Evolutionary conservation across 2,113 vertebrate genomes (phyloP).

Genomic region (Scomber colias): DNA sequence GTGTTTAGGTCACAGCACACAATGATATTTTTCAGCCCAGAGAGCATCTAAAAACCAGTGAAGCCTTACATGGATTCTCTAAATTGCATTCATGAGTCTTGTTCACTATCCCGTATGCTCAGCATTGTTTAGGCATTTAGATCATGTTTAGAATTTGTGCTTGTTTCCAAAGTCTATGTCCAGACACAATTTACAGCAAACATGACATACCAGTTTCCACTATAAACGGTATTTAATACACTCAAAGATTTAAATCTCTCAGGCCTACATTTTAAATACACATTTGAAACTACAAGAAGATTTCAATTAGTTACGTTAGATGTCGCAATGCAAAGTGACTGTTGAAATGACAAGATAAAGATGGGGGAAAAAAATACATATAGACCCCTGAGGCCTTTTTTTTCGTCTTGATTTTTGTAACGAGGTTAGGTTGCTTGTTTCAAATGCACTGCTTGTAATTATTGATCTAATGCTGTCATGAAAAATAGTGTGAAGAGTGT

Average conservation of each 20-base stretch:
- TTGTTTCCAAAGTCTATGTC: neutral
- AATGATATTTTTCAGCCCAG: neutral
- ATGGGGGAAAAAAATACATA: neutral
- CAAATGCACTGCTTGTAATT: neutral
- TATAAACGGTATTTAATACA: neutral
- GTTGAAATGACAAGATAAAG: neutral
- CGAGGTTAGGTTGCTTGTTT: neutral
- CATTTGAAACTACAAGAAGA: neutral
- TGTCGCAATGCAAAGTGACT: neutral
- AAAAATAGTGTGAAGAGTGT: neutral
- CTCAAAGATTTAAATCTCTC: neutral
- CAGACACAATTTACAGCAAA: constrained; percentile 2
- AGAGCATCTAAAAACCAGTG: constrained; percentile 4
- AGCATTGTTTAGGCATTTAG: neutral
- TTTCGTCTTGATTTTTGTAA: too few species aligned
- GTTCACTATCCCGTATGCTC: neutral
- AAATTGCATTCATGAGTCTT: constrained; percentile 6
- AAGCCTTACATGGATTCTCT: constrained; percentile 3
- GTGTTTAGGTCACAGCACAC: constrained; percentile 13
- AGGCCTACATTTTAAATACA: neutral
- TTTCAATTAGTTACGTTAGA: neutral
- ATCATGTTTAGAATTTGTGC: neutral
- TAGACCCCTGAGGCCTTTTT: neutral
- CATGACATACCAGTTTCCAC: neutral
- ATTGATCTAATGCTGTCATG: neutral